A percentile compares a stretch with the other conserved stretches of the same genome.
These are phyloP conservation scores for Galaxea fascicularis DNA, from an alignment of 92 coral and sea anemone genomes.

Conservation along the genomic window DNA sequence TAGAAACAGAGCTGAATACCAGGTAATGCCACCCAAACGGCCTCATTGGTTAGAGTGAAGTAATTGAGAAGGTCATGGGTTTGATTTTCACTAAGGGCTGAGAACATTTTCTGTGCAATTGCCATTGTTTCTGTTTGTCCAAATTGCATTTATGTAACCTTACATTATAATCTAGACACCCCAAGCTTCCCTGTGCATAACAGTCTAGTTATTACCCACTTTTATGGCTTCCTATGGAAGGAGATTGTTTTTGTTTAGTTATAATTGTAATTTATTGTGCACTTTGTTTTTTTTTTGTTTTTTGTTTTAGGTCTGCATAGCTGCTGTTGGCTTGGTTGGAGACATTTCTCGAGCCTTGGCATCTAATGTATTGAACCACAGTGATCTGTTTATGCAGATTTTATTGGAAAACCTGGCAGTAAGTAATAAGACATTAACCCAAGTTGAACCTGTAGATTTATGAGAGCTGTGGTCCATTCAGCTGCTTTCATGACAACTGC, in stretches of 20 bases:
- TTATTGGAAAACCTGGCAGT: conserved; percentile 91
- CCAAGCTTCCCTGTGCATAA: too few relatives aligned
- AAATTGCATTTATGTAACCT: too few relatives aligned
- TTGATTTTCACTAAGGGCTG: too few relatives aligned
- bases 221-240: background rate
- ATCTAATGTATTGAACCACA: conserved; percentile 51
- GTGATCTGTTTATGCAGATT: conserved; percentile 86
- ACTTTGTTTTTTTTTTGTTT: background rate
- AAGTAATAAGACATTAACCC: conserved; percentile 28
- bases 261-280: background rate
- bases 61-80: too few relatives aligned
- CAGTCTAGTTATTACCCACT: too few relatives aligned
- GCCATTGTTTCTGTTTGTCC: too few relatives aligned
- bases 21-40: conserved; percentile 60
- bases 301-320: conserved; percentile 79
- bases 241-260: background rate
- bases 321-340: conserved; percentile 97
- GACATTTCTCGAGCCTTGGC: conserved; percentile 92
- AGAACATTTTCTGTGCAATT: too few relatives aligned
- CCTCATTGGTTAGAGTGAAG: too few relatives aligned
- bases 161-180: too few relatives aligned
- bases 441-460: background rate
- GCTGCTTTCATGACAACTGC: too few relatives aligned
- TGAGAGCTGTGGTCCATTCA: too few relatives aligned
- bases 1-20: conserved; percentile 87